phyloP scores from a whole-genome alignment of 1,140 invertebrate genomes.

The Drosophila biarmipes region DNA sequence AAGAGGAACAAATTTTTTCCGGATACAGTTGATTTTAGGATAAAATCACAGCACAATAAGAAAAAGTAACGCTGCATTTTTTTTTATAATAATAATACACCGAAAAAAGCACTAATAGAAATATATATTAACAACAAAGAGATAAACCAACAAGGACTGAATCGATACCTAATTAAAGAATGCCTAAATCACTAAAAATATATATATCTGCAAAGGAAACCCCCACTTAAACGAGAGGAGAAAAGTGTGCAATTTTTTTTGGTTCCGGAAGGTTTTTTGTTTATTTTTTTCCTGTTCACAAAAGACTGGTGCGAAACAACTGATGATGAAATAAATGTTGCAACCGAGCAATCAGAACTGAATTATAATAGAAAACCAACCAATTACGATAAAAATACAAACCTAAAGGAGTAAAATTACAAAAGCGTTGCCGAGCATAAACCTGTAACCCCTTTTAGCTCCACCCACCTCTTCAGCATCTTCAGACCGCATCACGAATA shows the following conservation, averaged over 20 bases:
- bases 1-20: constrained; percentile 10
- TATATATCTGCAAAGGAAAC: constrained; percentile 14
- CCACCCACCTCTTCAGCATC: constrained; percentile 44
- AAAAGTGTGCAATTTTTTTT: constrained; percentile 44
- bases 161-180: constrained; percentile 15
- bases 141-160: constrained; percentile 57
- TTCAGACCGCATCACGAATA: constrained; percentile 41
- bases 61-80: background rate
- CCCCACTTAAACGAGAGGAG: background rate
- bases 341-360: constrained; percentile 30
- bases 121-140: constrained; percentile 11
- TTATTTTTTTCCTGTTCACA: constrained; percentile 49
- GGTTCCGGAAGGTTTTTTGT: constrained; percentile 9
- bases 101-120: constrained; percentile 9
- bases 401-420: constrained; percentile 19
- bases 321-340: constrained; percentile 8
- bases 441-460: constrained; percentile 28
- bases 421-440: constrained; percentile 66
- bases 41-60: constrained; percentile 31
- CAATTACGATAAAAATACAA: constrained; percentile 31
- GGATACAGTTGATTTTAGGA: constrained; percentile 13
- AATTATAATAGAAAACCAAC: constrained; percentile 36
- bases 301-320: constrained; percentile 39
- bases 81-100: constrained; percentile 13
- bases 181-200: constrained; percentile 10